Conservation (phyloP, 2,888 invertebrate species). For the Idaea aversata region DNA sequence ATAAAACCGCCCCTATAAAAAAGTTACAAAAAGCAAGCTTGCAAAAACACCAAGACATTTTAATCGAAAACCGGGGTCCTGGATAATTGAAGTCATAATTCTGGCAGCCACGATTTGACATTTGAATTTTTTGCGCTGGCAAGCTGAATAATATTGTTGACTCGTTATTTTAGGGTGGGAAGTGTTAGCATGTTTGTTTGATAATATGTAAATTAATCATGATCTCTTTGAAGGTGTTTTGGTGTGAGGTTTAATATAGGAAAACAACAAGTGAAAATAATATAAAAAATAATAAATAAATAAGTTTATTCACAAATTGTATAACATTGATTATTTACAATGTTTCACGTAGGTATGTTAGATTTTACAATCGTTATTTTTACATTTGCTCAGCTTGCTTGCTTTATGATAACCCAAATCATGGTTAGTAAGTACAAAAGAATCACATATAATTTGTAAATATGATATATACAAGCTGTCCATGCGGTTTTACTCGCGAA, state of each 20-base stretch:
- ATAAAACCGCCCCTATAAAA: constrained; percentile 49
- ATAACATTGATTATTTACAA: too few relatives aligned
- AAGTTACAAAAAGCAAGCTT: constrained; percentile 49
- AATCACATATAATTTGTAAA: too few relatives aligned
- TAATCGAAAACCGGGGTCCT: constrained; percentile 62
- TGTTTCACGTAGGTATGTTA: too few relatives aligned
- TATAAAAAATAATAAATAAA: too few relatives aligned
- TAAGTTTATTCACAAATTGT: too few relatives aligned
- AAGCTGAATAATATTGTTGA: constrained; percentile 63
- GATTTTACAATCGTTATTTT: too few relatives aligned
- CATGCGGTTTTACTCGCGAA: too few relatives aligned
- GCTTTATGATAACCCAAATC: too few relatives aligned
- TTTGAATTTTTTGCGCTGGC: constrained; percentile 69
- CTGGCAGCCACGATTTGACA: constrained; percentile 76
- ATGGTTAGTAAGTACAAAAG: too few relatives aligned
- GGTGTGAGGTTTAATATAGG: neutral
- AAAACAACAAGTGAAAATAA: too few relatives aligned
- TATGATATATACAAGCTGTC: too few relatives aligned
- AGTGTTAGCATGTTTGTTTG: constrained; percentile 39
- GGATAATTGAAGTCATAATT: constrained; percentile 77
- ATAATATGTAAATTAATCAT: constrained; percentile 21
- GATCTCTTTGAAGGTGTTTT: neutral
- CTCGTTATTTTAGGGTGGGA: constrained; percentile 54
- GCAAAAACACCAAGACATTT: constrained; percentile 70
- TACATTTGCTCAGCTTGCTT: too few relatives aligned